phyloP scores from a whole-genome alignment of 2,113 vertebrate species.

The Leuciscus idus region DNA sequence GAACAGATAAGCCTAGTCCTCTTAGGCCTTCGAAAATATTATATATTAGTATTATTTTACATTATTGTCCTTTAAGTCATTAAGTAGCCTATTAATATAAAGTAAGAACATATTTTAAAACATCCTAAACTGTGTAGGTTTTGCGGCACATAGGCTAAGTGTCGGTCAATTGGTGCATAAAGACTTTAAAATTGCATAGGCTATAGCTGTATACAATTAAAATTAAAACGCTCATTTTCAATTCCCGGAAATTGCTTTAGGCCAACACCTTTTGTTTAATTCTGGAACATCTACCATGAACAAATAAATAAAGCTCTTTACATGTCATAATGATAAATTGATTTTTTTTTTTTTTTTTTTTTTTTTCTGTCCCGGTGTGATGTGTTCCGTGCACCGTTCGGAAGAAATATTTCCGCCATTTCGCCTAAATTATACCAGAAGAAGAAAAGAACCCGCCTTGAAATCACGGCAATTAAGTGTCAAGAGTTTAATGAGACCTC shows the following conservation, averaged over 20 bases:
- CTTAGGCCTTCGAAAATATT: neutral
- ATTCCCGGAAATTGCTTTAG: neutral
- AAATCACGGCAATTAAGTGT: constrained; percentile 82
- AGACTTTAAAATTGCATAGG: neutral
- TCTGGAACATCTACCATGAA: neutral
- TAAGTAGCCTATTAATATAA: neutral
- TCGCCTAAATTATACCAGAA: constrained; percentile 74
- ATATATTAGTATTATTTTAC: neutral
- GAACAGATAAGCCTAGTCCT: neutral
- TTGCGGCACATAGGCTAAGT: neutral
- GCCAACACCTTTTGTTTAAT: neutral
- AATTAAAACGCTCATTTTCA: neutral
- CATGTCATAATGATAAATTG: neutral
- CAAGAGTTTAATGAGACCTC: constrained; percentile 85
- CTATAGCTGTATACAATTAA: neutral
- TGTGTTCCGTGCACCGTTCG: neutral
- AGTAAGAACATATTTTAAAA: neutral
- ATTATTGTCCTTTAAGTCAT: neutral
- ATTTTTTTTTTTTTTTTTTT: neutral
- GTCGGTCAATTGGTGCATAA: constrained; percentile 10
- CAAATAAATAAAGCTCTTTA: neutral
- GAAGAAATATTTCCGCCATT: constrained; percentile 72
- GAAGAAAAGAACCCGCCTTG: constrained; percentile 69
- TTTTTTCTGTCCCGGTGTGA: neutral
- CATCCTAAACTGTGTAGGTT: neutral